A percentile compares a stretch with the other conserved stretches of the same genome.
Evolutionary conservation across 2,888 invertebrate species (phyloP).

Genomic region (Resseliella maxima): DNA sequence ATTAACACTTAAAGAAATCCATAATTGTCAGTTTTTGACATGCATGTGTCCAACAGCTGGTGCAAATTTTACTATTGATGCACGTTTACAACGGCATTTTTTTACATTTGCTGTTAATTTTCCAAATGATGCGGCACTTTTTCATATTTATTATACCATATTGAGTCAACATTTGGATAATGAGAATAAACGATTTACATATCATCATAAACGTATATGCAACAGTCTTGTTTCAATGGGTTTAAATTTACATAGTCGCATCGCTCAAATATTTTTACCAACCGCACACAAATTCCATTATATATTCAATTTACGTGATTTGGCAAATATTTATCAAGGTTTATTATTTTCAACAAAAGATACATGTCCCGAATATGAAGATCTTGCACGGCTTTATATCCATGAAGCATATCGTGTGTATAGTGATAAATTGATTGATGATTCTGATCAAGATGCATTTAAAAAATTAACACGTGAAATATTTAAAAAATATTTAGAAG

Average conservation of each 20-base stretch:
- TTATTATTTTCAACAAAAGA: slow-evolving; percentile 84
- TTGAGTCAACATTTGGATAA: slow-evolving; percentile 78
- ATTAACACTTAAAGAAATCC: slow-evolving; percentile 81
- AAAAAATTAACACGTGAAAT: slow-evolving; percentile 79
- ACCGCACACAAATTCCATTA: slow-evolving; percentile 97
- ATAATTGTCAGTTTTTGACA: slow-evolving; percentile 92
- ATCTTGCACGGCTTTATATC: slow-evolving; percentile 85
- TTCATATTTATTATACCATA: slow-evolving; percentile 86
- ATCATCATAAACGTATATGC: slow-evolving; percentile 70
- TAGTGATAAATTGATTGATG: slow-evolving; percentile 89
- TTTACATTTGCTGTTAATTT: slow-evolving; percentile 89
- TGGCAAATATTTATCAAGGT: slow-evolving; percentile 90
- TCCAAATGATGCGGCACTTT: slow-evolving; percentile 82
- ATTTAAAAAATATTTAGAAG: slow-evolving; percentile 83
- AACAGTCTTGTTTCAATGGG: slow-evolving; percentile 77
- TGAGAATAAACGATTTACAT: slow-evolving; percentile 75
- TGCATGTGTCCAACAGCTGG: slow-evolving; percentile 98
- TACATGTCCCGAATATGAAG: slow-evolving; percentile 76
- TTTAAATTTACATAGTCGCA: slow-evolving; percentile 80
- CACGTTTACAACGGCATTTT: slow-evolving; percentile 89
- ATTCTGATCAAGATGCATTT: slow-evolving; percentile 80
- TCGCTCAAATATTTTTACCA: slow-evolving; percentile 84
- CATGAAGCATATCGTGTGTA: slow-evolving; percentile 94
- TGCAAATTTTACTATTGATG: slow-evolving; percentile 94
- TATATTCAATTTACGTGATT: slow-evolving; percentile 89